Percentiles rank a stretch among this genome's conserved stretches.
These are phyloP conservation scores for Brachionus rubens DNA, from an alignment of 1,140 invertebrate species.

Conservation along the genomic window DNA sequence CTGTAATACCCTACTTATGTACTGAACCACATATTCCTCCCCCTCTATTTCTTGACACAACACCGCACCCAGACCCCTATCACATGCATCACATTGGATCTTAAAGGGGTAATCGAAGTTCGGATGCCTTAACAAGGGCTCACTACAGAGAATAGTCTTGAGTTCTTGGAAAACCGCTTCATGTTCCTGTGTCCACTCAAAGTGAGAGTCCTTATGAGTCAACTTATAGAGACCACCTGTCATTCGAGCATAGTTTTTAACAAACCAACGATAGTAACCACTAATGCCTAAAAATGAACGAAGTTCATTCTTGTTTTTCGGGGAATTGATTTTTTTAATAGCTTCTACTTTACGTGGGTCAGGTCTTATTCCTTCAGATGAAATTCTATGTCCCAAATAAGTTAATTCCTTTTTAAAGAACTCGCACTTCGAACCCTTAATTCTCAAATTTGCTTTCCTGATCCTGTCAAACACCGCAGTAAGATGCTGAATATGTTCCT, in stretches of 20 bases:
- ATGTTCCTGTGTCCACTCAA: slow-evolving; percentile 47
- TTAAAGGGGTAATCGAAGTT: slow-evolving; percentile 48
- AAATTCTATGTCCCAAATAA: slow-evolving; percentile 55
- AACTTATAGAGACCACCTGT: slow-evolving; percentile 47
- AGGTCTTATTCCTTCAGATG: slow-evolving; percentile 33
- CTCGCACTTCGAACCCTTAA: slow-evolving; percentile 59
- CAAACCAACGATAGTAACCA: slow-evolving; percentile 48
- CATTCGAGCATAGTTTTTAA: slow-evolving; percentile 48
- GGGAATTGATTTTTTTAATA: slow-evolving; percentile 44
- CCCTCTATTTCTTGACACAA: slow-evolving; percentile 51
- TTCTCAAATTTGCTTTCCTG: slow-evolving; percentile 55
- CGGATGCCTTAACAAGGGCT: slow-evolving; percentile 49
- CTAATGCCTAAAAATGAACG: slow-evolving; percentile 47
- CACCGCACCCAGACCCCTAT: slow-evolving; percentile 50
- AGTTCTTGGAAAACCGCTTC: slow-evolving; percentile 48
- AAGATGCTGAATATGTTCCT: slow-evolving; percentile 58
- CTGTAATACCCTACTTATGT: slow-evolving; percentile 48
- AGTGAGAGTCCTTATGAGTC: slow-evolving; percentile 46
- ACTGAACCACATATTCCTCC: slow-evolving; percentile 49
- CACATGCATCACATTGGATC: slow-evolving; percentile 50
- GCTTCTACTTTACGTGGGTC: slow-evolving; percentile 35
- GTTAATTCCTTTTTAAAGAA: slow-evolving; percentile 56
- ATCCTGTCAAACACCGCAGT: slow-evolving; percentile 54
- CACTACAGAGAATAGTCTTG: slow-evolving; percentile 46
- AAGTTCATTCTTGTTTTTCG: slow-evolving; percentile 47